Evolutionary conservation across 2,888 invertebrate species (phyloP), one percentile per base, ranked within the genome.

Genomic region (Bembecia ichneumoniformis): DNA sequence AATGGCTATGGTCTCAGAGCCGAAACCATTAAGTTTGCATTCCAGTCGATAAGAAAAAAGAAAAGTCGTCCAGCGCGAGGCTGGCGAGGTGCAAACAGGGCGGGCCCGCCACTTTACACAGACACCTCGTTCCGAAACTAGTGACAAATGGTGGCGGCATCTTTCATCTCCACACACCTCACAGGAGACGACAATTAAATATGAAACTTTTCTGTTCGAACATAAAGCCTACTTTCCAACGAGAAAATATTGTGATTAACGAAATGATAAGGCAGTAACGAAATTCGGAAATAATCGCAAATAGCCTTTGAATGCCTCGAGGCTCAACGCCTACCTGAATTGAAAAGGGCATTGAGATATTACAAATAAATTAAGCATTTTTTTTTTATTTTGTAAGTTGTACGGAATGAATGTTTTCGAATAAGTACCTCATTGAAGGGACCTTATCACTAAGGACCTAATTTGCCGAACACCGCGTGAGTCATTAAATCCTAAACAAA

Each of bases 131-230:
- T 79, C 76, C 77, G 61, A 82, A 81, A 78, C 67, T 80, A 76
- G 82, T 84, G 83, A 86, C 84, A 86, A 84, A 84, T 86, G 83
- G 77, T 73, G 62, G 77, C 86, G 86, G 86, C 71, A 71, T 74
- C 81, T 87, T 84, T 86, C 77, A 86, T 86, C 82, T 82, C 76
- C 65, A 72, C 60, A 55, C 63, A 60, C 63, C 57, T 57, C 53
- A 52, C 34, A 14, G 2, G 4, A 40, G n/a, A 40, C 13, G 11
- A 48, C 64, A 62, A 49, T 46, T 58, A 50, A 79, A 71, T 62
- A 58, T 63, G 54, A 53, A 68, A n/a, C 40, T 40, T 13, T 5
- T 40, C 40, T 11, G 2, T 14, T 40, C 74, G 46, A 14, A 3
- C 28, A 14, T 67, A 72, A 57, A 65, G 64, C 55, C 46, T 49